These are phyloP conservation scores for Cancer borealis DNA, from an alignment of 2,888 invertebrate genomes.

Conservation along the genomic window DNA sequence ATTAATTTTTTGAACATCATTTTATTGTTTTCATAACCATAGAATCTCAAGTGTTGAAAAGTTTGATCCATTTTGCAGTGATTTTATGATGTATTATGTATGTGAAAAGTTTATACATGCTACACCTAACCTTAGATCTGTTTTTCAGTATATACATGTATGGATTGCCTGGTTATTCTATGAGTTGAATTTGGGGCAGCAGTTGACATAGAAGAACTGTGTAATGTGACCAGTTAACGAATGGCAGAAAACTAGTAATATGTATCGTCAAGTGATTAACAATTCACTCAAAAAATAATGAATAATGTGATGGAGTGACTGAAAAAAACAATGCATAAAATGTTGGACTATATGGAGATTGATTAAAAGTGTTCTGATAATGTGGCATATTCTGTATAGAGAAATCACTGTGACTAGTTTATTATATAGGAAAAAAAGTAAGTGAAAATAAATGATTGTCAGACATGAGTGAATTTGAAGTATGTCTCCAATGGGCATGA, in stretches of 20 bases:
- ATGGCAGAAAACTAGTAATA: background rate
- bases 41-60: background rate
- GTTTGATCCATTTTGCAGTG: background rate
- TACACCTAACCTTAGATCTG: background rate
- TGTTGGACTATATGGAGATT: background rate
- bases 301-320: background rate
- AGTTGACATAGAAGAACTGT: background rate
- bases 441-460: background rate
- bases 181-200: background rate
- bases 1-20: background rate
- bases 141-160: background rate
- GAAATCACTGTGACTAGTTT: background rate
- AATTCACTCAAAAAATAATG: background rate
- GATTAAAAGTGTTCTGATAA: background rate
- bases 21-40: background rate
- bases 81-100: background rate
- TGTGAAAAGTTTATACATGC: background rate
- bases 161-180: background rate
- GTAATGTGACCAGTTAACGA: background rate
- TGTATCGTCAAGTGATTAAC: background rate
- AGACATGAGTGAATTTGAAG: background rate
- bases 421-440: no score
- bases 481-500: background rate
- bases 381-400: background rate
- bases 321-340: background rate